phyloP scores from a whole-genome alignment of 1,140 invertebrate species.

The Pseudomyrmex cubaensis region DNA sequence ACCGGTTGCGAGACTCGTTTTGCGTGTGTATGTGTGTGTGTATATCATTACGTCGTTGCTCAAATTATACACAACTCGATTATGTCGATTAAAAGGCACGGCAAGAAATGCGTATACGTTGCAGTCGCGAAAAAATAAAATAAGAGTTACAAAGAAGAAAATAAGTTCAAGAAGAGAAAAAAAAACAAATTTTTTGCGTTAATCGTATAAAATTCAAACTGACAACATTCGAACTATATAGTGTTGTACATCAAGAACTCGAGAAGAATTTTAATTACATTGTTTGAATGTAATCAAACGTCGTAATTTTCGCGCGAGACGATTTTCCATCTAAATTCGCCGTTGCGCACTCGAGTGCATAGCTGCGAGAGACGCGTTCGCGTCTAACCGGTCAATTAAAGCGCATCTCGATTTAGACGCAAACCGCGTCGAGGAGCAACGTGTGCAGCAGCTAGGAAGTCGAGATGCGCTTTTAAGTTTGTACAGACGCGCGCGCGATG shows the following conservation, averaged over 20 bases:
- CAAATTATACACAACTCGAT: constrained; percentile 15
- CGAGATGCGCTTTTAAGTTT: constrained; percentile 39
- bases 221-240: background rate
- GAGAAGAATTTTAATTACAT: background rate
- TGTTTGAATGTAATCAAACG: background rate
- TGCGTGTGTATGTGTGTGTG: no score
- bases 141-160: background rate
- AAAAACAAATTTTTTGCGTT: no score
- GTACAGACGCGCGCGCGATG: constrained; percentile 47
- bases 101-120: background rate
- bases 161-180: background rate
- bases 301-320: background rate
- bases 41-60: constrained; percentile 33
- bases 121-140: background rate
- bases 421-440: constrained; percentile 49
- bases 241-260: no score
- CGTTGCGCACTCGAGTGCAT: constrained; percentile 8
- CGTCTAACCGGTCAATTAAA: constrained; percentile 55
- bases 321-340: background rate
- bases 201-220: background rate
- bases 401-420: constrained; percentile 71
- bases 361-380: background rate
- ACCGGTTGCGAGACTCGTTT: constrained; percentile 30
- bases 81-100: background rate
- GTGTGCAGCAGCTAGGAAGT: constrained; percentile 54